These are phyloP conservation scores for Potamarius usumacintae DNA, from an alignment of 2,113 vertebrate species.

Conservation along the genomic window DNA sequence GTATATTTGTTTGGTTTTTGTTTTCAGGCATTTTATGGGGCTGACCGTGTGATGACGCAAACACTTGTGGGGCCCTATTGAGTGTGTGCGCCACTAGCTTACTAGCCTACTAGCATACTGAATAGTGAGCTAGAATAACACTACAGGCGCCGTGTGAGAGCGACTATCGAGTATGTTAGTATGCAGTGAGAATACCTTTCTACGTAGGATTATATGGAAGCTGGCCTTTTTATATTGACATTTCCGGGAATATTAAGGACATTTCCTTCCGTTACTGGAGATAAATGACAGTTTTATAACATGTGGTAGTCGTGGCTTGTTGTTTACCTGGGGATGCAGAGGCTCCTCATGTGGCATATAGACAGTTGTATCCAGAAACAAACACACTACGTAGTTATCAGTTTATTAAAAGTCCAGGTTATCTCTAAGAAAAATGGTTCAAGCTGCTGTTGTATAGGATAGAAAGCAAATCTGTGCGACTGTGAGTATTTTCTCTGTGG, in stretches of 20 bases:
- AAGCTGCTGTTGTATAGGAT: background rate
- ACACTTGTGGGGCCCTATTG: no score
- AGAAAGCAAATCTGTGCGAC: background rate
- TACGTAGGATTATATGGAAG: no score
- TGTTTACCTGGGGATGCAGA: background rate
- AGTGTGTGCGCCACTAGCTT: background rate
- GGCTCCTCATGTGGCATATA: background rate
- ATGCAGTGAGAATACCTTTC: no score
- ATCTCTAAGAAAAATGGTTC: background rate
- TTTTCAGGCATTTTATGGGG: constrained; percentile 1
- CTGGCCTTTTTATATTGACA: background rate
- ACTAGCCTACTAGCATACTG: no score
- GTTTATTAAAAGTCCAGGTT: background rate
- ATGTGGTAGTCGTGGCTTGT: background rate
- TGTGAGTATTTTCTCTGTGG: no score
- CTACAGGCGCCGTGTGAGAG: background rate
- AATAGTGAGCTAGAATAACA: background rate
- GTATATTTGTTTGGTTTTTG: background rate
- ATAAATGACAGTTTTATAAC: background rate
- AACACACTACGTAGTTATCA: background rate
- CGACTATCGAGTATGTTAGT: background rate
- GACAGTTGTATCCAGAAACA: background rate
- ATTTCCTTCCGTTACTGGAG: background rate
- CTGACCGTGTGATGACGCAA: background rate
- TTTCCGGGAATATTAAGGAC: background rate